phyloP scores from a whole-genome alignment of 2,113 vertebrate genomes.

The Melospiza melodia region DNA sequence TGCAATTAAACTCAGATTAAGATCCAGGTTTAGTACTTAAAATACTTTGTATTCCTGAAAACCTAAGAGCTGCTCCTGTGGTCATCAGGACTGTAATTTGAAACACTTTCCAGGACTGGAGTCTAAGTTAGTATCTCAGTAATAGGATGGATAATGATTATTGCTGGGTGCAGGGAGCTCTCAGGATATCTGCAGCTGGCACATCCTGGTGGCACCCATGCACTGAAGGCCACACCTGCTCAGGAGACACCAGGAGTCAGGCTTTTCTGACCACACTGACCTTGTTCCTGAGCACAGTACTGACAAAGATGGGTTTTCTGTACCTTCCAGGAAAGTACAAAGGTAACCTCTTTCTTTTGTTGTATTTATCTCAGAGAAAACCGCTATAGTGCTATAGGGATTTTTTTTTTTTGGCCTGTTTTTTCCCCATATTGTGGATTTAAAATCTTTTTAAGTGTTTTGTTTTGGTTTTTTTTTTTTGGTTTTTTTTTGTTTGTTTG shows the following conservation, averaged over 20 bases:
- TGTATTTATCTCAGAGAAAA: not conserved
- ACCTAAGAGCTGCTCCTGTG: not conserved
- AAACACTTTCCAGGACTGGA: not conserved
- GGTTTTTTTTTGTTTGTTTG: no score
- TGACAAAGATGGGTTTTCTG: not conserved
- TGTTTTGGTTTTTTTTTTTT: no score
- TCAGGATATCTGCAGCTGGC: not conserved
- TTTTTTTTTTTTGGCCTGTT: fast-evolving
- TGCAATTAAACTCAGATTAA: not conserved
- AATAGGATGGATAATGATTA: not conserved
- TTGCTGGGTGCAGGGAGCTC: not conserved
- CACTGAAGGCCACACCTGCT: not conserved
- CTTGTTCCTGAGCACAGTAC: not conserved
- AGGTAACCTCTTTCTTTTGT: not conserved
- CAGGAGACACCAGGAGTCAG: not conserved
- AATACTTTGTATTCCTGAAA: not conserved
- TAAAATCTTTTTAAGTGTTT: not conserved
- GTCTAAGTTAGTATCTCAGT: not conserved
- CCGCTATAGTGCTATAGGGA: fast-evolving
- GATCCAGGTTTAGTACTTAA: not conserved
- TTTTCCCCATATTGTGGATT: not conserved
- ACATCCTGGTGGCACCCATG: fast-evolving
- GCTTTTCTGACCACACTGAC: not conserved
- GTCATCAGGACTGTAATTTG: not conserved
- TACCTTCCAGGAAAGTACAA: not conserved